Evolutionary conservation across 2,888 invertebrate species (phyloP).

Genomic region (Clusia tigrina): DNA sequence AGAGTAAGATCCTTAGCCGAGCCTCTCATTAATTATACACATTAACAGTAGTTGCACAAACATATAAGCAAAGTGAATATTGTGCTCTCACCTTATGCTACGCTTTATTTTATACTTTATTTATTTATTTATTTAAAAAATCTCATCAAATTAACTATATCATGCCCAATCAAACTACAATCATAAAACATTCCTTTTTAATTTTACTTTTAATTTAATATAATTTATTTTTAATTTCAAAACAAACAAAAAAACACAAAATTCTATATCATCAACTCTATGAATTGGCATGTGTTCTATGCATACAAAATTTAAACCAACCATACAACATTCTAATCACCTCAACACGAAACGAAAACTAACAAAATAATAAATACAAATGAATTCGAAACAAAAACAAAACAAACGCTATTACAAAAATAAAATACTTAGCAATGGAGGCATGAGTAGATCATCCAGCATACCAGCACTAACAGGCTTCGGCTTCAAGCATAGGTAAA

Average conservation of each 20-base stretch:
- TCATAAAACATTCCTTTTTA: too few species aligned
- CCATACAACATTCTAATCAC: conserved; percentile 31
- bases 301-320: conserved; percentile 48
- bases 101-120: too few species aligned
- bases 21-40: too few species aligned
- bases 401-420: conserved; percentile 28
- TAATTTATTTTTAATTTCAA: conserved; percentile 13
- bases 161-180: too few species aligned
- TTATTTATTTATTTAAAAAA: too few species aligned
- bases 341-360: conserved; percentile 13
- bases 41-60: too few species aligned
- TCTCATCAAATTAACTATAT: too few species aligned
- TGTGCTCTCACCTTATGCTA: too few species aligned
- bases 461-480: conserved; percentile 78
- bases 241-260: conserved; percentile 18
- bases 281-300: conserved; percentile 4
- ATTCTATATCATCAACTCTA: conserved; percentile 20
- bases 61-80: too few species aligned
- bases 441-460: conserved; percentile 89
- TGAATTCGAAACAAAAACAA: conserved; percentile 21
- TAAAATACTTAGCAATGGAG: conserved; percentile 71
- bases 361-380: conserved; percentile 27
- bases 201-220: too few species aligned
- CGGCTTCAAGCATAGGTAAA: conserved; percentile 64
- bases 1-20: too few species aligned